Evolutionary conservation across 2,888 invertebrate genomes (phyloP).

Genomic region (Cephus pulcher): DNA sequence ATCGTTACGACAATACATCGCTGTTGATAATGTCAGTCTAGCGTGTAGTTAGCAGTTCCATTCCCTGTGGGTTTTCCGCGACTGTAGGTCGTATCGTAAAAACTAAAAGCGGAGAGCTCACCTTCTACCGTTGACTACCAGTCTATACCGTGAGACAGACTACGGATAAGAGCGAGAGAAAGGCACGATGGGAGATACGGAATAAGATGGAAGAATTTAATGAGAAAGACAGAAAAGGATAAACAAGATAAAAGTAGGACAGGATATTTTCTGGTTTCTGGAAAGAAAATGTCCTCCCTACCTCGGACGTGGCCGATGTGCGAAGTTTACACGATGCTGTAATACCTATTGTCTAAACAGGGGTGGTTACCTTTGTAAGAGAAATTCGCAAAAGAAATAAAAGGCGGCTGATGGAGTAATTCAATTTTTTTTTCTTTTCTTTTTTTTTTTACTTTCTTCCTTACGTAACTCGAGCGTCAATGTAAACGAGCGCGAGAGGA

Average conservation of each 20-base stretch:
- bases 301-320: not conserved
- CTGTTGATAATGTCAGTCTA: not conserved
- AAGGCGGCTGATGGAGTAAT: not conserved
- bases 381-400: not conserved
- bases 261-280: constrained; percentile 14
- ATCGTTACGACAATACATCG: not conserved
- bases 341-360: not conserved
- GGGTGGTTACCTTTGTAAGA: not conserved
- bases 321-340: not conserved
- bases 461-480: not conserved
- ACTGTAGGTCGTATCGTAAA: constrained; percentile 13
- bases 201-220: not conserved
- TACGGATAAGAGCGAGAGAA: not conserved
- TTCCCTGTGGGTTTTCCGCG: not conserved
- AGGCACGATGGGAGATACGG: not conserved
- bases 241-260: constrained; percentile 10
- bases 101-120: constrained; percentile 14
- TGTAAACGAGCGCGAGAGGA: not conserved
- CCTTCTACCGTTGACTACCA: constrained; percentile 10
- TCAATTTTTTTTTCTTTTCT: not conserved
- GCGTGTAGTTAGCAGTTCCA: not conserved
- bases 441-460: not conserved
- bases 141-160: not conserved
- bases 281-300: not conserved
- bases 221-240: not conserved